These are phyloP conservation scores for Pecten maximus DNA, from an alignment of 2,888 invertebrate genomes.

Conservation along the genomic window DNA sequence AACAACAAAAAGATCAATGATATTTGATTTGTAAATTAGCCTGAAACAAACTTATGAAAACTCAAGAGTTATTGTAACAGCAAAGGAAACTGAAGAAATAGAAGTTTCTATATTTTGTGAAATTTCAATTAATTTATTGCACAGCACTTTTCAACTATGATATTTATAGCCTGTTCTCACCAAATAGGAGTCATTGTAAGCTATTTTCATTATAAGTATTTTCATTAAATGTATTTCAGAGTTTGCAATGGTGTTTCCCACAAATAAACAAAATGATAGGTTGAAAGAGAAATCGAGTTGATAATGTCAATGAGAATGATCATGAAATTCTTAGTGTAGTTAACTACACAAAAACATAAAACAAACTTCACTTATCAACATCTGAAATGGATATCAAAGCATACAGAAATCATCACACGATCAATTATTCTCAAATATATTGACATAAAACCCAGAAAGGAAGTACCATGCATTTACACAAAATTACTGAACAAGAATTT, in stretches of 20 bases:
- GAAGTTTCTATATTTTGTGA: no score
- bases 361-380: conserved; percentile 4
- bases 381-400: conserved; percentile 13
- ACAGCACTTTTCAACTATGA: no score
- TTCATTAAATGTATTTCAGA: no score
- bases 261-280: not conserved
- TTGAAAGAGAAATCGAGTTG: not conserved
- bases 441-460: not conserved
- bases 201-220: no score
- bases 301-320: not conserved
- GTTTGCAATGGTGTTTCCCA: not conserved
- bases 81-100: no score
- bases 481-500: no score
- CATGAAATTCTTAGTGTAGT: not conserved
- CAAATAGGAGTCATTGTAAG: no score
- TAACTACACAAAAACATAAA: not conserved
- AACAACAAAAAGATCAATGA: not conserved
- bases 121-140: no score
- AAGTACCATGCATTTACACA: not conserved
- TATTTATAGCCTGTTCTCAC: no score
- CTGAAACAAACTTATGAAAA: no score
- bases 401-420: conserved; percentile 3
- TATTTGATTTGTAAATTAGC: not conserved
- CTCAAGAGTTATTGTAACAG: no score
- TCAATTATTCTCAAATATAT: not conserved